phyloP scores from a whole-genome alignment of 2,888 invertebrate genomes.

The Acronicta psi region DNA sequence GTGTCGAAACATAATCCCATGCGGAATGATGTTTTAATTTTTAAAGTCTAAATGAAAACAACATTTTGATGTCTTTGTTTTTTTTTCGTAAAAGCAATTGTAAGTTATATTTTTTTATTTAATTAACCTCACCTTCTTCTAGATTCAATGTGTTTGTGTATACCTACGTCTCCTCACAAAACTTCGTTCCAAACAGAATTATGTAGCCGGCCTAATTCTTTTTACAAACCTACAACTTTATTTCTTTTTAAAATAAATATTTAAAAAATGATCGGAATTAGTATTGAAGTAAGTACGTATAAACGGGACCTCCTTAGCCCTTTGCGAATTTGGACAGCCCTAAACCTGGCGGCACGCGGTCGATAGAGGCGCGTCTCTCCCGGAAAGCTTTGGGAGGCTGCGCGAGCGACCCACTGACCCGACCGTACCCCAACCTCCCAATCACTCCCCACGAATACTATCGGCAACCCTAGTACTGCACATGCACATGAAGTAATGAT shows the following conservation, averaged over 20 bases:
- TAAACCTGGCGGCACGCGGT: conserved; percentile 80
- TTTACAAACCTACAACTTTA: too few relatives aligned
- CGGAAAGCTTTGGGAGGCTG: conserved; percentile 86
- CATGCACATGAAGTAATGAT: conserved; percentile 62
- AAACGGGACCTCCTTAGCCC: conserved; percentile 1
- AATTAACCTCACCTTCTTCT: too few relatives aligned
- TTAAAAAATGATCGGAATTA: too few relatives aligned
- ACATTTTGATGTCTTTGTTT: too few relatives aligned
- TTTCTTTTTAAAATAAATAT: too few relatives aligned
- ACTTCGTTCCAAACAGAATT: too few relatives aligned
- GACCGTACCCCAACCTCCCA: conserved; percentile 69
- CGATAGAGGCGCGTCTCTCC: conserved; percentile 87
- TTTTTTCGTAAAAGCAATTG: too few relatives aligned
- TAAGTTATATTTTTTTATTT: too few relatives aligned
- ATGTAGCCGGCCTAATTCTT: too few relatives aligned
- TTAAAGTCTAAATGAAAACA: conserved; percentile 1
- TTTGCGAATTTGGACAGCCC: conserved; percentile 71
- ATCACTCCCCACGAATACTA: conserved; percentile 63
- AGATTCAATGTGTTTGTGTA: too few relatives aligned
- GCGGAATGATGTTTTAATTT: conserved; percentile 49
- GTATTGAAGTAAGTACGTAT: conserved; percentile 1
- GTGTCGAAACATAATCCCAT: conserved; percentile 58
- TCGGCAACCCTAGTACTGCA: conserved; percentile 71
- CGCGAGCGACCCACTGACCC: conserved; percentile 91
- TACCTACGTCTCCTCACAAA: too few relatives aligned